Evolutionary conservation across 2,888 invertebrate species (phyloP).

Genomic region (Oxycera nigricornis): DNA sequence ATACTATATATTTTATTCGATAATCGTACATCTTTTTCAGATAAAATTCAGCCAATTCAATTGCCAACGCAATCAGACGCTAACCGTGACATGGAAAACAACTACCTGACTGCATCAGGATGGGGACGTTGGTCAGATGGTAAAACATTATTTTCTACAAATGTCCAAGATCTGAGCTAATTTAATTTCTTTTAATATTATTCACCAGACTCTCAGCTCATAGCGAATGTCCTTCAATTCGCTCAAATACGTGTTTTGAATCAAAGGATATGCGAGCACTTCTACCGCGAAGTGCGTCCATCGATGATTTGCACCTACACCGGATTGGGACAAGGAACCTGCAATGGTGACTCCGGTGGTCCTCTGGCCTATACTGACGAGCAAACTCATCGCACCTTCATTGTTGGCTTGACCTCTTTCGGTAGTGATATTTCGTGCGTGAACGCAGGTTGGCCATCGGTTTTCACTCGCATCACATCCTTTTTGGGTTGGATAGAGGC

Average conservation of each 20-base stretch:
- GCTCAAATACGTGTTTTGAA: not conserved
- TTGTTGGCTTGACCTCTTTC: conserved; percentile 26
- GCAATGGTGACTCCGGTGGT: conserved; percentile 59
- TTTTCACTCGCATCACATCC: conserved; percentile 34
- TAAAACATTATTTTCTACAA: not conserved
- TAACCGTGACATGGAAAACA: not conserved
- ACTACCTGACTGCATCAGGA: not conserved
- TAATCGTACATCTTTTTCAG: too few relatives aligned
- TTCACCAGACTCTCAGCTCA: not conserved
- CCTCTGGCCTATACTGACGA: conserved; percentile 51
- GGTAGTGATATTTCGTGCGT: conserved; percentile 6
- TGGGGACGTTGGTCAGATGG: conserved; percentile 41
- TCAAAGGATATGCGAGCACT: not conserved
- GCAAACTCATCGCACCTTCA: not conserved
- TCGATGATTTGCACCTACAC: conserved; percentile 51
- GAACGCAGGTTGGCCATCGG: conserved; percentile 15
- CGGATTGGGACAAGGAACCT: conserved; percentile 52
- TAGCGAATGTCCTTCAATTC: not conserved
- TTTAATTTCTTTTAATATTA: not conserved
- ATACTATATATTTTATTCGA: too few relatives aligned
- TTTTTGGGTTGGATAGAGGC: conserved; percentile 41
- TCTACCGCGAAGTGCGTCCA: not conserved
- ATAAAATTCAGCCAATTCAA: not conserved
- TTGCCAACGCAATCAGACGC: not conserved
- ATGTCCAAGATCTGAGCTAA: not conserved